Evolutionary conservation across 1,140 invertebrate species (phyloP).

Genomic region (Adoxophyes honmai): DNA sequence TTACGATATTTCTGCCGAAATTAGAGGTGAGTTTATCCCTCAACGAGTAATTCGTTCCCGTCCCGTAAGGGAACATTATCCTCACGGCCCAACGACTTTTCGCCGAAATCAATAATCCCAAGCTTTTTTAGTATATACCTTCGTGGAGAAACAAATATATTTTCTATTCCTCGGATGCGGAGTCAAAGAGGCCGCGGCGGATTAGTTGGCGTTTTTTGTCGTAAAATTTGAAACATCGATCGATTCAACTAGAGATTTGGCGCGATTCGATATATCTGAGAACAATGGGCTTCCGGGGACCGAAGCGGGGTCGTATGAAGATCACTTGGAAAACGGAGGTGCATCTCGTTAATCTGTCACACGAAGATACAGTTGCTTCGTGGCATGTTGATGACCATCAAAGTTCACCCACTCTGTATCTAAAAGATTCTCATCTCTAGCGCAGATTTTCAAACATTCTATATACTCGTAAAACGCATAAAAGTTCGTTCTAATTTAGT

Average conservation of each 20-base stretch:
- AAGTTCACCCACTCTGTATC: too few species aligned
- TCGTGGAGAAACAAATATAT: slow-evolving; percentile 57
- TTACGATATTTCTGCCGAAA: slow-evolving; percentile 55
- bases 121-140: slow-evolving; percentile 57
- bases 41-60: slow-evolving; percentile 65
- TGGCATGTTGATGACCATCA: too few species aligned
- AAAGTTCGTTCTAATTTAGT: not conserved
- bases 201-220: slow-evolving; percentile 60
- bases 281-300: slow-evolving; percentile 69
- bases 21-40: slow-evolving; percentile 65
- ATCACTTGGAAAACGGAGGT: too few species aligned
- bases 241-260: slow-evolving; percentile 66
- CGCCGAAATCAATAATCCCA: slow-evolving; percentile 68
- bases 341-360: slow-evolving; percentile 49
- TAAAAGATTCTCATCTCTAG: too few species aligned
- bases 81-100: slow-evolving; percentile 55
- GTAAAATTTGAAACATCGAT: slow-evolving; percentile 64
- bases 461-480: too few species aligned
- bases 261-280: slow-evolving; percentile 50
- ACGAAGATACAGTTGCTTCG: slow-evolving; percentile 13
- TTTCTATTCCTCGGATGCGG: slow-evolving; percentile 35
- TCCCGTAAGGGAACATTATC: slow-evolving; percentile 60
- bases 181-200: slow-evolving; percentile 70
- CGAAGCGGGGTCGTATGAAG: slow-evolving; percentile 46
- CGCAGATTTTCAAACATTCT: too few species aligned